phyloP scores from a whole-genome alignment of 2,888 invertebrate species.

The Pollenia labialis region DNA sequence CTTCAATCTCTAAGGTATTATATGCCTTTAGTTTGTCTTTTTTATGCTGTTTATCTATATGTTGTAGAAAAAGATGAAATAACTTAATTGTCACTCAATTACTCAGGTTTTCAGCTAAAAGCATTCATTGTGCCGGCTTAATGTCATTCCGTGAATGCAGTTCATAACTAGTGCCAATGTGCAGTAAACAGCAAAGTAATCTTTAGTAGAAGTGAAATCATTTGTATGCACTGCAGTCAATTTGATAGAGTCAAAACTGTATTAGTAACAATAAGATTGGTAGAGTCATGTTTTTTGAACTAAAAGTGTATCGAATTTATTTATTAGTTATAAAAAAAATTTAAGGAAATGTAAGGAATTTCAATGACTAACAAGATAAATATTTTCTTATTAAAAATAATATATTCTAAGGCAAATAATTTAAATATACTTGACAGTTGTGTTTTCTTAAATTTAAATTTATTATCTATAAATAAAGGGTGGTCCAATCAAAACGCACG shows the following conservation, averaged over 20 bases:
- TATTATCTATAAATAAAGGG: too few relatives aligned
- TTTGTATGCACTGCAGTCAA: slow-evolving; percentile 31
- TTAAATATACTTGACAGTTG: too few relatives aligned
- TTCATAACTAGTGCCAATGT: slow-evolving; percentile 31
- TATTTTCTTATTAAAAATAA: not conserved
- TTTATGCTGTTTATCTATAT: not conserved
- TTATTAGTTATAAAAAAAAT: not conserved
- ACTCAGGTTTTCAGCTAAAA: slow-evolving; percentile 81
- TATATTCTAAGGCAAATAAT: too few relatives aligned
- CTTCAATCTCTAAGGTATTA: slow-evolving; percentile 66
- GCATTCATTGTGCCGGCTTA: slow-evolving; percentile 74
- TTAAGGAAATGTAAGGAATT: not conserved
- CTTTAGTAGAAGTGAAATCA: slow-evolving; percentile 26
- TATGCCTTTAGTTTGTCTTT: slow-evolving; percentile 11
- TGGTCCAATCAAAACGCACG: too few relatives aligned
- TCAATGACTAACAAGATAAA: not conserved
- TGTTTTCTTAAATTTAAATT: too few relatives aligned
- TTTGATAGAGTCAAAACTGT: slow-evolving; percentile 48
- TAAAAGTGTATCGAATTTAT: slow-evolving; percentile 44
- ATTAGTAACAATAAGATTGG: slow-evolving; percentile 48
- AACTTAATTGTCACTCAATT: slow-evolving; percentile 84
- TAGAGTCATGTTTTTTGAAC: slow-evolving; percentile 28
- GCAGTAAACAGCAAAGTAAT: slow-evolving; percentile 11
- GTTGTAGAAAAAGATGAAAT: slow-evolving; percentile 75
- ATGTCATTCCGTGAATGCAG: slow-evolving; percentile 63